Percentiles rank a stretch among this genome's conserved stretches.
Conservation (phyloP, 2,888 invertebrate genomes). For the Neria commutata region DNA sequence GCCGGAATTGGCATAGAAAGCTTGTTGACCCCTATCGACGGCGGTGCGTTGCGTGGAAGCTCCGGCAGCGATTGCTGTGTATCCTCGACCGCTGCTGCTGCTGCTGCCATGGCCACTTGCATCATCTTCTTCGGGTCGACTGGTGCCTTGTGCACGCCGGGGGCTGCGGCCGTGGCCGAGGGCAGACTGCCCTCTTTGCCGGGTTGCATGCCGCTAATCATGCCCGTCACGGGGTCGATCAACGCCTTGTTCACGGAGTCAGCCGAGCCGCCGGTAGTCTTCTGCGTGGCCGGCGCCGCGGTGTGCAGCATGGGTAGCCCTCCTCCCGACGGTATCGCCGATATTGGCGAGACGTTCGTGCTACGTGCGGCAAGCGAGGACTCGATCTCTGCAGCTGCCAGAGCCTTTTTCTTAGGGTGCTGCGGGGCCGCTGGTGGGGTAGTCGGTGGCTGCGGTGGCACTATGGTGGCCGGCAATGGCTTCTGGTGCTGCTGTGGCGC, state of each 20-base stretch:
- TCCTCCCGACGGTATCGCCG: constrained; percentile 42
- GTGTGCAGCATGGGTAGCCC: constrained; percentile 49
- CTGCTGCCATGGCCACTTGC: constrained; percentile 28
- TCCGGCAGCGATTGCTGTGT: constrained; percentile 24
- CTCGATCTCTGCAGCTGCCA: constrained; percentile 56
- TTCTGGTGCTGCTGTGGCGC: constrained; percentile 15
- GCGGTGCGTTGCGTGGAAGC: constrained; percentile 36
- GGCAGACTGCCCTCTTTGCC: constrained; percentile 67
- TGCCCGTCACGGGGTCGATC: constrained; percentile 77
- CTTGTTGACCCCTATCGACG: constrained; percentile 35
- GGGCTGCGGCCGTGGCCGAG: constrained; percentile 48
- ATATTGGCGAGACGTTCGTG: no score
- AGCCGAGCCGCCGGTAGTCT: constrained; percentile 52
- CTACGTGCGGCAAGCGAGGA: constrained; percentile 33
- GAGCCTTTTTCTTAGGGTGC: constrained; percentile 56
- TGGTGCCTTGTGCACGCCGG: constrained; percentile 30
- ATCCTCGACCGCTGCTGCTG: constrained; percentile 10
- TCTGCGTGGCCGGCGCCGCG: constrained; percentile 44
- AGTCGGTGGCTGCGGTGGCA: not conserved
- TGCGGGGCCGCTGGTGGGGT: constrained; percentile 39
- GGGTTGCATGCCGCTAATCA: constrained; percentile 70
- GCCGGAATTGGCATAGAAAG: constrained; percentile 12
- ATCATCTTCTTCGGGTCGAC: constrained; percentile 36
- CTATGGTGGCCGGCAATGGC: not conserved
- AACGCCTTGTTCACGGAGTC: constrained; percentile 66